Evolutionary conservation across 2,888 invertebrate species (phyloP), one percentile per base, ranked within the genome.

Genomic region (Eupithecia vulgata): DNA sequence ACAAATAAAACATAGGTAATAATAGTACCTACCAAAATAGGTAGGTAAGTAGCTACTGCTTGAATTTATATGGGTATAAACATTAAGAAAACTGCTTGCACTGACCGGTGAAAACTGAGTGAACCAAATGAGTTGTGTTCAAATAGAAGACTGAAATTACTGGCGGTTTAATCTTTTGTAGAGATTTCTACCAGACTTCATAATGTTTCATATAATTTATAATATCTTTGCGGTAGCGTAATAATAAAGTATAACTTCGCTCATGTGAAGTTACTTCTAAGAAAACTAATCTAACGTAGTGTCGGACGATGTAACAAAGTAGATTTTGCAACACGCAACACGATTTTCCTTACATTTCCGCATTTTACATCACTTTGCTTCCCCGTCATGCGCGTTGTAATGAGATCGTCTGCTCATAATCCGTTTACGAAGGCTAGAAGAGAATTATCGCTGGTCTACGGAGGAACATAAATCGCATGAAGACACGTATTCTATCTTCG

Each of bases 401-500:
- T 76, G 76, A 78, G 77, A 76, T 76, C 78, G 79, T 73, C 68
- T 75, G 80, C 81, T 82, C 84, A 81, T 84, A 85, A 85, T 84
- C 80, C 75, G 74, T 80, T 80, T 82, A 81, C 81, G 82, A 83
- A 84, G 82, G 81, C 84, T 83, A 82, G 62, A 64, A 81, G 79
- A 82, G 86, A 87, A 87, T 89, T 88, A 88, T 86, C 82, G 85
- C 83, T 83, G 82, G 81, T 80, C 77, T 80, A 82, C 77, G 79
- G 73, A 76, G 74, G 74, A 81, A 79, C 79, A 88, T 89, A 88
- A 89, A 89, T 89, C 87, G 87, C 86, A 86, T 86, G 84, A 83
- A 87, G 84, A 83, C 87, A 85, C 87, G 86, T 87, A 86, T 88
- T 88, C 87, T 87, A 87, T 87, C 87, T 87, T 83, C 85, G 82